phyloP scores from a whole-genome alignment of 2,797 vertebrate genomes.

The Taenioides sp. region DNA sequence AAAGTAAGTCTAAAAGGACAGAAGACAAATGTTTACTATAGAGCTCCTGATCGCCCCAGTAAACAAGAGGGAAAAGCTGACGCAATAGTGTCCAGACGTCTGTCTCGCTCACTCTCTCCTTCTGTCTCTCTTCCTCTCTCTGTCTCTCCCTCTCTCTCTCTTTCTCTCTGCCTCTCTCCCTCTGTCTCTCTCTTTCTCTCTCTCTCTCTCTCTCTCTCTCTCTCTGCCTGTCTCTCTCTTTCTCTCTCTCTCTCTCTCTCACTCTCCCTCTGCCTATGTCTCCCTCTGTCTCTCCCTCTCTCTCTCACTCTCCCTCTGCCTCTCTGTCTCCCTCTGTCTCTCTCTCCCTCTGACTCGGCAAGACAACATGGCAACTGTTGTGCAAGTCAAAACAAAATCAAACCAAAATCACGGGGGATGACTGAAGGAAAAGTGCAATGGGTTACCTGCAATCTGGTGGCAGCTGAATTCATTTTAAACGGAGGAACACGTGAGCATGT shows the following conservation, averaged over 20 bases:
- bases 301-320: too few species aligned
- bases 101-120: constrained; percentile 30
- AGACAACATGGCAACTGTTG: constrained; percentile 11
- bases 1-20: not conserved
- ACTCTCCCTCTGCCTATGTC: too few species aligned
- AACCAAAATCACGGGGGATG: constrained; percentile 29
- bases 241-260: too few species aligned
- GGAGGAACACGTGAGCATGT: constrained; percentile 29
- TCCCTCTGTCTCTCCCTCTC: too few species aligned
- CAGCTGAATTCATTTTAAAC: constrained; percentile 33
- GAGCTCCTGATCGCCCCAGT: constrained; percentile 59
- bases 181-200: constrained; percentile 7
- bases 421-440: constrained; percentile 46
- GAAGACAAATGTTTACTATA: constrained; percentile 22
- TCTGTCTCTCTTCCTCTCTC: too few species aligned
- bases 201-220: too few species aligned
- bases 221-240: too few species aligned
- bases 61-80: constrained; percentile 66
- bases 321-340: constrained; percentile 2
- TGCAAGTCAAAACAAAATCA: constrained; percentile 41
- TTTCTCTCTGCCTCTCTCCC: too few species aligned
- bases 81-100: constrained; percentile 53
- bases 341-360: constrained; percentile 33
- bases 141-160: too few species aligned
- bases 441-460: constrained; percentile 29